These are phyloP conservation scores for Amiota communis DNA, from an alignment of 2,888 invertebrate genomes.

Conservation along the genomic window DNA sequence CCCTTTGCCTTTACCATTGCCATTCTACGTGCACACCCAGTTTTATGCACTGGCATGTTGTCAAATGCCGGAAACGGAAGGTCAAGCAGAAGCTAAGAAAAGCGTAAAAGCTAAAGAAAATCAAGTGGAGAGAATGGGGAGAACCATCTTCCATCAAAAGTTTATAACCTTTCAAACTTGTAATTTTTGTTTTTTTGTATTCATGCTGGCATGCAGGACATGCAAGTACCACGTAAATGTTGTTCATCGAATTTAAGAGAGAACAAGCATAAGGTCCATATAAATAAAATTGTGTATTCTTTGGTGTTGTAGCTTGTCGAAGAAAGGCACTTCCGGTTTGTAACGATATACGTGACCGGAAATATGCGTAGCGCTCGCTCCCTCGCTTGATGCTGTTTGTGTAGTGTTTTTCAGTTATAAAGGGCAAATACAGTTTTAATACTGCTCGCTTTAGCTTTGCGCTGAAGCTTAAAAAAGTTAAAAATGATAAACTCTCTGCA, in stretches of 20 bases:
- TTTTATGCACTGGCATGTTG: constrained; percentile 15
- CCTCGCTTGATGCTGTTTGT: neutral
- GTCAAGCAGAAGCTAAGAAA: constrained; percentile 15
- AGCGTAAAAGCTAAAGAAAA: neutral
- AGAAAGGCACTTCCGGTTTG: constrained; percentile 22
- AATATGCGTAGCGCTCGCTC: constrained; percentile 18
- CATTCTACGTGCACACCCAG: no score
- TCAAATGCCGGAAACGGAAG: constrained; percentile 20
- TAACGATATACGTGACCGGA: constrained; percentile 46
- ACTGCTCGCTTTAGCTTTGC: neutral
- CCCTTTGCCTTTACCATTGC: neutral
- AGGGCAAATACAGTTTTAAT: constrained; percentile 15
- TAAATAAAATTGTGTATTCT: no score
- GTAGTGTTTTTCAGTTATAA: constrained; percentile 14
- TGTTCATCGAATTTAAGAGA: constrained; percentile 26
- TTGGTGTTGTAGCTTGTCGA: no score
- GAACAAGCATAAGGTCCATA: neutral
- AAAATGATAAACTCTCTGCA: neutral
- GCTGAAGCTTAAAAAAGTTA: neutral
- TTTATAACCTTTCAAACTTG: neutral
- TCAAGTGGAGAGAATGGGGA: neutral
- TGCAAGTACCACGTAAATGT: constrained; percentile 6
- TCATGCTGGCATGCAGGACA: neutral
- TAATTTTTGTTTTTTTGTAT: no score
- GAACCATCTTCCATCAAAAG: neutral